These are phyloP conservation scores for Prosapia bicincta DNA, from an alignment of 2,888 invertebrate species.

Conservation along the genomic window DNA sequence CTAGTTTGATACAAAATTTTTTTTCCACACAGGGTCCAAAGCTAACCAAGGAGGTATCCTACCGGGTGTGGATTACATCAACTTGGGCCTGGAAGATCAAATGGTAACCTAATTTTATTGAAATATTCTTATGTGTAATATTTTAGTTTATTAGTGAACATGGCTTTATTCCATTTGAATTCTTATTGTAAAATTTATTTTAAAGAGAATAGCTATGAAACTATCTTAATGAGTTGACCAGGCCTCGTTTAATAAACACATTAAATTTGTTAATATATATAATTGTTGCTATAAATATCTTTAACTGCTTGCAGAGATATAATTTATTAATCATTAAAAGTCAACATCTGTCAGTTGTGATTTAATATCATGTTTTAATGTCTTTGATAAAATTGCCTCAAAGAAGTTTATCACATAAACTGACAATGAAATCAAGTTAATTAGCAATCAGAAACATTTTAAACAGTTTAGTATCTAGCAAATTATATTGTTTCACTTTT, in stretches of 20 bases:
- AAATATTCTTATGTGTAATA: too few species aligned
- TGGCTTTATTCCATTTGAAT: too few species aligned
- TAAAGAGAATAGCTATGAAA: too few species aligned
- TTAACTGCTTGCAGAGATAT: neutral
- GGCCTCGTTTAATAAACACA: neutral
- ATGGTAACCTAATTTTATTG: constrained; percentile 54
- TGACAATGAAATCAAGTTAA: too few species aligned
- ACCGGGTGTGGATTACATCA: constrained; percentile 50
- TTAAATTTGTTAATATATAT: neutral
- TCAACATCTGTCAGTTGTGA: neutral
- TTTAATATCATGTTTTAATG: neutral
- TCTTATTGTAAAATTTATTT: too few species aligned
- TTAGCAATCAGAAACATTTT: too few species aligned
- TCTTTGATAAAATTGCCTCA: neutral
- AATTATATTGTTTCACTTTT: too few species aligned
- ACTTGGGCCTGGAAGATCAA: constrained; percentile 56
- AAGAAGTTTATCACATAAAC: neutral
- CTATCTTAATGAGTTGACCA: too few species aligned
- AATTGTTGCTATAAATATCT: neutral
- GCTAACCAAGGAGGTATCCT: constrained; percentile 33
- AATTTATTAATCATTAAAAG: neutral
- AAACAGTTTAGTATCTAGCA: too few species aligned
- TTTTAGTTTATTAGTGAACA: too few species aligned
- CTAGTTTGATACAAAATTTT: too few species aligned
- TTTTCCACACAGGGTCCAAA: constrained; percentile 24